Percentiles rank a stretch among this genome's conserved stretches.
phyloP scores from a whole-genome alignment of 2,113 vertebrate species.

The Paramisgurnus dabryanus region DNA sequence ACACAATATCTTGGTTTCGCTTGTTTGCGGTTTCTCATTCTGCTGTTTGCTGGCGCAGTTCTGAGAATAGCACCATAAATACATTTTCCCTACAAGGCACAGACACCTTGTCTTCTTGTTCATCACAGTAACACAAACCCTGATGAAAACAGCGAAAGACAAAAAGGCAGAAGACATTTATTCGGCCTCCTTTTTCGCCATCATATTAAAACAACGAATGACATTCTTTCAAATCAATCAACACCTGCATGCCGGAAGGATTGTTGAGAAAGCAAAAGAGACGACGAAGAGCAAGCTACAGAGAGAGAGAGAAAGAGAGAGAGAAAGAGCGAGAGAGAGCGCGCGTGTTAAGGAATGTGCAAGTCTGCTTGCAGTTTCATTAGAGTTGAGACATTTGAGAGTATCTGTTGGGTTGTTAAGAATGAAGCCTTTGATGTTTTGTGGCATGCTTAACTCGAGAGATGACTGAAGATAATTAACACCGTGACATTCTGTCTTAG shows the following conservation, averaged over 20 bases:
- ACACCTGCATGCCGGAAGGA: conserved; percentile 56
- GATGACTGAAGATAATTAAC: conserved; percentile 38
- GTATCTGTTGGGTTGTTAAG: conserved; percentile 43
- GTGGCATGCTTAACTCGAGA: conserved; percentile 31
- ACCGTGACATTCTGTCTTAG: conserved; percentile 12
- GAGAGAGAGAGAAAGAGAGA: not conserved
- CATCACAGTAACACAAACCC: conserved; percentile 55
- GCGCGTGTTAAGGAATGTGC: not conserved
- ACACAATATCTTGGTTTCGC: conserved; percentile 3
- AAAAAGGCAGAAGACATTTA: conserved; percentile 51
- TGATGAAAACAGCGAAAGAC: conserved; percentile 41
- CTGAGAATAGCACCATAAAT: conserved; percentile 65
- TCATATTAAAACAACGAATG: conserved; percentile 58
- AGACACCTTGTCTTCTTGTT: conserved; percentile 62
- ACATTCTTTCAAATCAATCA: conserved; percentile 63
- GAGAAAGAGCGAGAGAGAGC: not conserved
- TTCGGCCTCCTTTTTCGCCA: conserved; percentile 39
- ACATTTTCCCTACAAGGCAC: conserved; percentile 53
- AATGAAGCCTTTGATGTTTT: conserved; percentile 35
- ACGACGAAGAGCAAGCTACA: not conserved
- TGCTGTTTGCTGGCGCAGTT: conserved; percentile 42
- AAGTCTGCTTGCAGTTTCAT: conserved; percentile 31
- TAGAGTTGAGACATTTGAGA: conserved; percentile 26
- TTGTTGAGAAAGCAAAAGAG: conserved; percentile 39
- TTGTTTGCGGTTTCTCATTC: conserved; percentile 10